Percentiles rank a stretch among this genome's conserved stretches.
phyloP scores from a whole-genome alignment of 2,888 invertebrate genomes.

The Phyto melanocephala region DNA sequence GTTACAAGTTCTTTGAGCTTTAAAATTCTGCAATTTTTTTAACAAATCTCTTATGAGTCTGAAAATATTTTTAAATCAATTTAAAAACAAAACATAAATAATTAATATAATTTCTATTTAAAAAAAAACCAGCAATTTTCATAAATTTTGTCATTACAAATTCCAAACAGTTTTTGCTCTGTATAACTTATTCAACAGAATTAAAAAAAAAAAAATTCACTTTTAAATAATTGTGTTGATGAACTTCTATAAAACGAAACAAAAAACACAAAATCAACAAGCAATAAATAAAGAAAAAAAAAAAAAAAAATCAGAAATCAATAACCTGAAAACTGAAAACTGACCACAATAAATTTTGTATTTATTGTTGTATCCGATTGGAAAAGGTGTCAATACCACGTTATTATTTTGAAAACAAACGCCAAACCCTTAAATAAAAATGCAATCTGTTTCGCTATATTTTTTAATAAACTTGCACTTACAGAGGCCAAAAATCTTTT shows the following conservation, averaged over 20 bases:
- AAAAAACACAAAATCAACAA: background rate
- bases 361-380: conserved; percentile 9
- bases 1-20: too few species aligned
- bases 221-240: conserved; percentile 43
- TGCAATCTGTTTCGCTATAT: too few species aligned
- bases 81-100: too few species aligned
- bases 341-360: background rate
- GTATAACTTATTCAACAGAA: background rate
- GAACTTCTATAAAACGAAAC: conserved; percentile 31
- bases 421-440: too few species aligned
- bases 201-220: background rate
- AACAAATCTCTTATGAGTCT: too few species aligned
- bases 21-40: too few species aligned
- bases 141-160: background rate
- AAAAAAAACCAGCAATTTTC: too few species aligned
- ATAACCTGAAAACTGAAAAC: background rate
- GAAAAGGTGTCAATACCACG: conserved; percentile 43
- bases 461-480: background rate
- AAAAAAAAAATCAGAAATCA: background rate
- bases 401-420: background rate
- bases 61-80: too few species aligned
- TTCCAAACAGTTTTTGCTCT: background rate
- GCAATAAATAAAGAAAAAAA: background rate
- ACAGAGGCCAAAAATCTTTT: background rate
- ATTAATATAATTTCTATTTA: too few species aligned